A percentile compares a stretch with the other conserved stretches of the same genome.
Evolutionary conservation across 2,113 vertebrate genomes (phyloP).

Genomic region (Salminus brasiliensis): DNA sequence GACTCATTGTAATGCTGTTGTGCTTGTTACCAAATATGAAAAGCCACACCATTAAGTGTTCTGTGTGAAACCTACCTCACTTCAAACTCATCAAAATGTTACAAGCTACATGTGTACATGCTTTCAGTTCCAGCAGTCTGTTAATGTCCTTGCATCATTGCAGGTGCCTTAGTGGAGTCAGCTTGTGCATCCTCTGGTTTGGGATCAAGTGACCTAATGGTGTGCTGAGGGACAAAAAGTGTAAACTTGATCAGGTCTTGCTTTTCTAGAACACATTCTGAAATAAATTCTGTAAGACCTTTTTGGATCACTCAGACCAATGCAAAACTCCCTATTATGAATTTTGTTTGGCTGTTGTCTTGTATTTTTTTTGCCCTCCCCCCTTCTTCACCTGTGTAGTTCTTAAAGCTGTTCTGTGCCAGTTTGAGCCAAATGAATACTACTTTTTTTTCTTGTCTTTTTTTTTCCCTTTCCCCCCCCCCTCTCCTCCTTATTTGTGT

Average conservation of each 20-base stretch:
- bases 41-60: background rate
- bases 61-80: conserved; percentile 34
- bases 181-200: background rate
- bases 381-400: conserved; percentile 11
- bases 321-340: too few relatives aligned
- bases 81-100: background rate
- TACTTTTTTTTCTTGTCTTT: too few relatives aligned
- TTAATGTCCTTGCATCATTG: background rate
- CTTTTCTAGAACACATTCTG: background rate
- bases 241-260: background rate
- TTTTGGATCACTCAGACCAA: too few relatives aligned
- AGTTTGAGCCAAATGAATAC: conserved; percentile 35
- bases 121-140: background rate
- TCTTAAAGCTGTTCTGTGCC: conserved; percentile 17
- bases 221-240: background rate
- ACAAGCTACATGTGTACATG: too few relatives aligned
- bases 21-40: conserved; percentile 20
- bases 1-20: background rate
- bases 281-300: too few relatives aligned
- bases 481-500: conserved; percentile 5
- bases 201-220: background rate
- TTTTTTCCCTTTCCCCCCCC: too few relatives aligned
- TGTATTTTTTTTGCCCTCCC: background rate
- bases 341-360: background rate
- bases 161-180: background rate